Conservation (phyloP, 2,113 vertebrate genomes). For the Hipposideros armiger region DNA sequence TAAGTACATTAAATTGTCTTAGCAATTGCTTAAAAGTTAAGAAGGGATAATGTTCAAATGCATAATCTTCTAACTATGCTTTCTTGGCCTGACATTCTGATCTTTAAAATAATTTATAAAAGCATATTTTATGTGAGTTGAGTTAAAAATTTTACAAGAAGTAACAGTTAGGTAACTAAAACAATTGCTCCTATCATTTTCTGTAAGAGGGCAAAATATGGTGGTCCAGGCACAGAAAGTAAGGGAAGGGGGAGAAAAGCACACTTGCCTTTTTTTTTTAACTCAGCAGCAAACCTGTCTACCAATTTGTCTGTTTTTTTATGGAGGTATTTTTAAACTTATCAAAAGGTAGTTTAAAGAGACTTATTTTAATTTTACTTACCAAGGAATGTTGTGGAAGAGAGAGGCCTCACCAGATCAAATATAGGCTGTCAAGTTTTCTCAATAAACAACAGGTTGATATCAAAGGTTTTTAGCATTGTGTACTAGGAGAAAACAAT, state of each 20-base stretch:
- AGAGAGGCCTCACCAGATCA: background rate
- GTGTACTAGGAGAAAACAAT: background rate
- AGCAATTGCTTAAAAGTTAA: background rate
- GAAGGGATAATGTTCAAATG: background rate
- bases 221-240: background rate
- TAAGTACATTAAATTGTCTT: background rate
- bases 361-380: constrained; percentile 38
- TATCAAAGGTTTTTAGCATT: background rate
- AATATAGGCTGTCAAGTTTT: background rate
- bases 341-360: background rate
- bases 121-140: background rate
- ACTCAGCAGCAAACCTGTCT: background rate
- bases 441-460: background rate
- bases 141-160: background rate
- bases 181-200: background rate
- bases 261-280: accelerated
- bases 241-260: background rate
- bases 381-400: background rate
- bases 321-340: background rate
- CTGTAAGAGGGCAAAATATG: background rate
- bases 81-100: background rate
- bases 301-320: background rate
- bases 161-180: background rate
- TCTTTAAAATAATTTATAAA: constrained; percentile 22
- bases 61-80: background rate